A percentile compares a stretch with the other conserved stretches of the same genome.
phyloP scores from a whole-genome alignment of 2,113 vertebrate species.

The Speoplatyrhinus poulsoni region DNA sequence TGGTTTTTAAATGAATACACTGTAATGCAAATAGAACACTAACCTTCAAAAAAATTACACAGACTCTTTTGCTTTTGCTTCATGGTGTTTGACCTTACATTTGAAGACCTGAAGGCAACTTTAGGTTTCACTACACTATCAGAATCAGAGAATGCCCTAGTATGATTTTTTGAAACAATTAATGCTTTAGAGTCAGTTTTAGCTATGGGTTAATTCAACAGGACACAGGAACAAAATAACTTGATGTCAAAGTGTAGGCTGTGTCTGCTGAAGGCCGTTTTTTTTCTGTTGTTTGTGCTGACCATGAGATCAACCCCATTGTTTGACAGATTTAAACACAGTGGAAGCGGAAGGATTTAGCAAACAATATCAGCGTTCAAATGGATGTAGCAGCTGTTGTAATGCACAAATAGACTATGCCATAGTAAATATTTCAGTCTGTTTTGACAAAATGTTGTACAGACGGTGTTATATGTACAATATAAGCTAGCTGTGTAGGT shows the following conservation, averaged over 20 bases:
- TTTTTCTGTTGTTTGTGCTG: slow-evolving; percentile 29
- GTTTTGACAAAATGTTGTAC: slow-evolving; percentile 21
- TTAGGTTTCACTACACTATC: no score
- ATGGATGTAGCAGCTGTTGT: slow-evolving; percentile 41
- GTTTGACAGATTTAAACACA: slow-evolving; percentile 55
- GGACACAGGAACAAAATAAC: slow-evolving; percentile 57
- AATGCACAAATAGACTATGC: slow-evolving; percentile 39
- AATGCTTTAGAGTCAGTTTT: background rate
- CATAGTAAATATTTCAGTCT: slow-evolving; percentile 37
- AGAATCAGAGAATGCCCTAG: slow-evolving; percentile 51
- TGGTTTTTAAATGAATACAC: no score
- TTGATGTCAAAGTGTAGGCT: slow-evolving; percentile 36
- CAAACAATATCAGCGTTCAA: slow-evolving; percentile 11
- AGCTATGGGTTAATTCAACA: slow-evolving; percentile 31
- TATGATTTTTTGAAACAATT: slow-evolving; percentile 11
- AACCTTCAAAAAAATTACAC: no score
- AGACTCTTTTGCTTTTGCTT: no score
- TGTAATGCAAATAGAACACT: no score
- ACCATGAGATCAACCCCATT: slow-evolving; percentile 43
- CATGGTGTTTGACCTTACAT: no score
- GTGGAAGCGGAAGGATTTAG: slow-evolving; percentile 48
- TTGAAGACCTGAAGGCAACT: no score
- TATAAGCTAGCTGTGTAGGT: background rate
- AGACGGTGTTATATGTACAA: slow-evolving; percentile 9
- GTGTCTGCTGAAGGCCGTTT: slow-evolving; percentile 49